Percentiles rank a stretch among this genome's conserved stretches.
Conservation (phyloP, 2,797 vertebrate genomes). For the Lacerta viridis region DNA sequence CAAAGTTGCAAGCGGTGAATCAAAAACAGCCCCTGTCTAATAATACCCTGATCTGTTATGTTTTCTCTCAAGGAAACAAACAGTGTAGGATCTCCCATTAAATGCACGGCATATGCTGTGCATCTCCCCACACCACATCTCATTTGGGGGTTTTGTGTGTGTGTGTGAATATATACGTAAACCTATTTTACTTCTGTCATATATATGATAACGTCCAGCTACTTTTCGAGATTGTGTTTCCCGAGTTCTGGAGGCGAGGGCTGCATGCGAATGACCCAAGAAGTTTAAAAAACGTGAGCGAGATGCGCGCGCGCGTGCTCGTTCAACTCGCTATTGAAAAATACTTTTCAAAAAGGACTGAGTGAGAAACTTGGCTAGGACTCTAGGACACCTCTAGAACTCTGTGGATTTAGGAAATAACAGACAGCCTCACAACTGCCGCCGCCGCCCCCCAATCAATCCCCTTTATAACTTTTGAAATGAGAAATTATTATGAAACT, state of each 20-base stretch:
- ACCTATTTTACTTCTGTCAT: background rate
- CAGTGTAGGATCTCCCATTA: too few species aligned
- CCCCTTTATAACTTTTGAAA: too few species aligned
- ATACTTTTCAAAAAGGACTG: too few species aligned
- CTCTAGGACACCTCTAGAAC: background rate
- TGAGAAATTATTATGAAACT: background rate
- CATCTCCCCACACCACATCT: background rate
- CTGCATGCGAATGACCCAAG: background rate
- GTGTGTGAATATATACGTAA: too few species aligned
- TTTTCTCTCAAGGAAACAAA: background rate
- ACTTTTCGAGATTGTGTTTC: background rate
- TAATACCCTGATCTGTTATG: too few species aligned
- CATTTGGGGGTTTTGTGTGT: background rate
- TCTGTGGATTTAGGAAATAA: background rate
- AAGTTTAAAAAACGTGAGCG: background rate
- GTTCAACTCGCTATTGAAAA: too few species aligned
- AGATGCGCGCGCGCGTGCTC: too few species aligned
- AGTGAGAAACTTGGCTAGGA: too few species aligned
- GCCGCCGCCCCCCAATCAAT: background rate
- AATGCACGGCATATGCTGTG: too few species aligned
- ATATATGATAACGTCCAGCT: background rate
- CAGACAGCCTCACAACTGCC: background rate
- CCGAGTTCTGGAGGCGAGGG: background rate
- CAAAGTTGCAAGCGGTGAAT: background rate
- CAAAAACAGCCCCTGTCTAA: too few species aligned